Base-by-base conservation (phyloP, 2,113 vertebrate genomes). In the Podarcis muralis region DNA sequence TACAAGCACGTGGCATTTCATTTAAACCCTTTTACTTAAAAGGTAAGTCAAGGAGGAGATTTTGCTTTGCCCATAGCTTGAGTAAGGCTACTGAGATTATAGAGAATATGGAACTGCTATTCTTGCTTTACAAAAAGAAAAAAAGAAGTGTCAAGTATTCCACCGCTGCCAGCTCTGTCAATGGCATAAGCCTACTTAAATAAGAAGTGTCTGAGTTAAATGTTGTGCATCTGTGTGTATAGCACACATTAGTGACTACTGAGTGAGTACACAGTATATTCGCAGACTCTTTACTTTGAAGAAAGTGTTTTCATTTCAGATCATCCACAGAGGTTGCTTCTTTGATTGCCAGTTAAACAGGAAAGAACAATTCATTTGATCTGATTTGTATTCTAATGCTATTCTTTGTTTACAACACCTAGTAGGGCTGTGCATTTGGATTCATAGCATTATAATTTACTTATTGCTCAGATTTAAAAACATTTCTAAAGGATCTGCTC, bases 111-210 rank as follows among this genome's bases (percentile, higher is more conserved):
- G 12, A 87, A 23, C 8, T 81, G 80, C 81, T 85, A 27, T 78
- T 48, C 87, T 23, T 68, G 3, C 53, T 85, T 74, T 43, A 30
- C 35, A n/a, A 30, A 35, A 75, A 74, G 32, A n/a, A 72, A 72
- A 12, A 0, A 85, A 80, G 75, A 92, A 95, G 92, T 83, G 32
- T 69, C 40, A 94, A 79, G 0, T 1, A 25, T 7, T 91, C 35
- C 83, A 57, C n/a, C 32, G 43, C 0, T 85, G 92, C 75, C 6
- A 81, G 59, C 48, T 79, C 18, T 83, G 85, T 71, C 74, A 92
- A 79, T 0, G 1, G 40, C 27, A 40, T 16, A 91, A 76, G 7
- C 8, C 30, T 71, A 83, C 85, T 81, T 81, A 89, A 90, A 71
- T 91, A 83, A 85, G 18, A 84, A 68, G 11, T 76, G 43, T 75